Evolutionary conservation across 2,113 vertebrate species (phyloP), one percentile per base, ranked within the genome.

Genomic region (Brachyhypopomus occidentalis): DNA sequence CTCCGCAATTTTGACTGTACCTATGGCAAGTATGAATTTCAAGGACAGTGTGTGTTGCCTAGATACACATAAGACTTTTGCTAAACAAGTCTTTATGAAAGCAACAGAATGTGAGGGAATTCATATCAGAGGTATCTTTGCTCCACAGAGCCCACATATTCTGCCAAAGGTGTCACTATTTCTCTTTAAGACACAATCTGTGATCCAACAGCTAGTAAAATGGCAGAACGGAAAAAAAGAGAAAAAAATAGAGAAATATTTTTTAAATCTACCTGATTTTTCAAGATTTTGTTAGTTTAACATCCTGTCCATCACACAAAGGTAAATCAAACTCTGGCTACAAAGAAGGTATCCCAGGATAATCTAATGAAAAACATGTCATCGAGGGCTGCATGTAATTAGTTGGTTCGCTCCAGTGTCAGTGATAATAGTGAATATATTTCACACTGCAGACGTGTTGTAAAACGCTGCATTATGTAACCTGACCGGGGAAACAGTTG

Each of bases 401-500:
- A 34, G 63, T 62, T 62, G 23, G 7, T 52, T 62, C 56, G 70
- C 56, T 79, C 71, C 64, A 48, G 55, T 19, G 7, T 62, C 27
- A 72, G 63, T 73, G 58, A 67, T 63, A 63, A 72, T 79, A 66
- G 27, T 45, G 48, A 83, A 77, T 67, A 48, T 58, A 14, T 22
- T 48, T 70, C 60, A 75, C 19, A 84, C 41, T 78, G 6, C 38
- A 67, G 62, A 2, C 36, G 36, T 34, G 48, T 73, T 77, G 74
- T 79, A 66, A 55, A 58, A 82, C 27, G 59, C 56, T 76, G 66
- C 72, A 52, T 83, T 85, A 80, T 83, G 75, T 79, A 85, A 85
- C 66, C 55, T 9, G 0, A 58, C 66, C 77, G 72, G 64, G 72
- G 64, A 76, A 82, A 76, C 72, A 72, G 17, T 79, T 73, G 56